Conservation (phyloP, 2,888 invertebrate species). For the Spodoptera exigua region DNA sequence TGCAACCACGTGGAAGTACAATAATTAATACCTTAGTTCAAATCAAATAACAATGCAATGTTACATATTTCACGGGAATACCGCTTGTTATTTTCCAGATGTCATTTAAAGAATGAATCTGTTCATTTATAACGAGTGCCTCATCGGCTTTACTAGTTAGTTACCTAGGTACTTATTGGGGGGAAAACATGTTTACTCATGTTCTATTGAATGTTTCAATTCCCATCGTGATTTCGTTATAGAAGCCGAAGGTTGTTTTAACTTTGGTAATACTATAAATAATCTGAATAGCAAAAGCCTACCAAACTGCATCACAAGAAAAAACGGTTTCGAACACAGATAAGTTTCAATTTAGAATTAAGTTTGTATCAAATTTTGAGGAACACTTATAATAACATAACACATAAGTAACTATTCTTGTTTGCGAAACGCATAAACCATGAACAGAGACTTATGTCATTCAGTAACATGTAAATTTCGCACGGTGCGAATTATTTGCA, state of each 20-base stretch:
- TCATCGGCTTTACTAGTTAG: too few relatives aligned
- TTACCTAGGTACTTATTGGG: too few relatives aligned
- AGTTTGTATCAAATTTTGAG: slow-evolving; percentile 7
- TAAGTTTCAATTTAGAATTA: slow-evolving; percentile 4
- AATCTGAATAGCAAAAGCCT: neutral
- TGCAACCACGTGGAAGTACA: neutral
- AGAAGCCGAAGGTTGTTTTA: slow-evolving; percentile 14
- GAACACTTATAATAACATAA: slow-evolving; percentile 24
- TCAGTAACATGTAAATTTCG: slow-evolving; percentile 32
- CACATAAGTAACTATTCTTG: slow-evolving; percentile 17
- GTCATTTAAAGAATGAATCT: slow-evolving; percentile 7
- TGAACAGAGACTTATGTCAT: slow-evolving; percentile 54
- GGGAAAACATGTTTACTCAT: too few relatives aligned
- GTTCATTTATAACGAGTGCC: slow-evolving; percentile 6
- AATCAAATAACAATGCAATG: slow-evolving; percentile 30
- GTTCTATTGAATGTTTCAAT: too few relatives aligned
- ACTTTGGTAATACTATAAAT: slow-evolving; percentile 17
- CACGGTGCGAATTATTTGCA: slow-evolving; percentile 52
- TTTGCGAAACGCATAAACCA: slow-evolving; percentile 5
- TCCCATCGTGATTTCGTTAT: slow-evolving; percentile 15
- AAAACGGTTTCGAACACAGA: slow-evolving; percentile 10
- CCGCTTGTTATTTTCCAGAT: slow-evolving; percentile 26
- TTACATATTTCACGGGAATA: slow-evolving; percentile 7
- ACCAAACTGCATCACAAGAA: slow-evolving; percentile 2
- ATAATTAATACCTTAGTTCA: slow-evolving; percentile 19